A percentile compares a stretch with the other conserved stretches of the same genome.
These are phyloP conservation scores for Parotocinclus haroldoi DNA, from an alignment of 2,797 vertebrate species.

Conservation along the genomic window DNA sequence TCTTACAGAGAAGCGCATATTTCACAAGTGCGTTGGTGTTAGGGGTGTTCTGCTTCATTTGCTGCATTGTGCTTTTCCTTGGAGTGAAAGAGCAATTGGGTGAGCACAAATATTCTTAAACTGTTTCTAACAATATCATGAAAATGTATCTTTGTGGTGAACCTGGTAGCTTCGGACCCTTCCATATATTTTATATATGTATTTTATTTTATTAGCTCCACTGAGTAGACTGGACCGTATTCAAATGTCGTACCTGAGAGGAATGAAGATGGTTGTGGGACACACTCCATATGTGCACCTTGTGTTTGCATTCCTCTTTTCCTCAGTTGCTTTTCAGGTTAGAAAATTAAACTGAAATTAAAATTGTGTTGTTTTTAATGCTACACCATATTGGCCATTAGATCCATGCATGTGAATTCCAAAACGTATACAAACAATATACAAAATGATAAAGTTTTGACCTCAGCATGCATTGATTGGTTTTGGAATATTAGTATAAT, in stretches of 20 bases:
- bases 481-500: too few relatives aligned
- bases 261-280: slow-evolving; percentile 49
- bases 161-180: too few relatives aligned
- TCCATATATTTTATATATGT: not conserved
- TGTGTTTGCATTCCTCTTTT: slow-evolving; percentile 59
- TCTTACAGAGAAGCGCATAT: slow-evolving; percentile 58
- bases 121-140: too few relatives aligned
- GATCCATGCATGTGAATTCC: too few relatives aligned
- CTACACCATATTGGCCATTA: not conserved
- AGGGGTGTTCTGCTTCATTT: slow-evolving; percentile 54
- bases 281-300: slow-evolving; percentile 60
- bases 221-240: slow-evolving; percentile 53
- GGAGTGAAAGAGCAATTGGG: slow-evolving; percentile 63
- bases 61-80: slow-evolving; percentile 56
- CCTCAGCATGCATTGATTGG: too few relatives aligned
- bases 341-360: not conserved
- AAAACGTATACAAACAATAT: too few relatives aligned
- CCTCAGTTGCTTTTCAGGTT: slow-evolving; percentile 67
- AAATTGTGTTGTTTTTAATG: not conserved
- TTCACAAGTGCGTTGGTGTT: slow-evolving; percentile 53
- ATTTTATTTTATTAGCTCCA: slow-evolving; percentile 46
- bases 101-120: slow-evolving; percentile 32
- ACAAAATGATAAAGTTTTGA: too few relatives aligned
- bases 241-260: slow-evolving; percentile 49
- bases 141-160: too few relatives aligned